phyloP scores from a whole-genome alignment of 2,797 vertebrate species.

The Pseudochirops corinnae region DNA sequence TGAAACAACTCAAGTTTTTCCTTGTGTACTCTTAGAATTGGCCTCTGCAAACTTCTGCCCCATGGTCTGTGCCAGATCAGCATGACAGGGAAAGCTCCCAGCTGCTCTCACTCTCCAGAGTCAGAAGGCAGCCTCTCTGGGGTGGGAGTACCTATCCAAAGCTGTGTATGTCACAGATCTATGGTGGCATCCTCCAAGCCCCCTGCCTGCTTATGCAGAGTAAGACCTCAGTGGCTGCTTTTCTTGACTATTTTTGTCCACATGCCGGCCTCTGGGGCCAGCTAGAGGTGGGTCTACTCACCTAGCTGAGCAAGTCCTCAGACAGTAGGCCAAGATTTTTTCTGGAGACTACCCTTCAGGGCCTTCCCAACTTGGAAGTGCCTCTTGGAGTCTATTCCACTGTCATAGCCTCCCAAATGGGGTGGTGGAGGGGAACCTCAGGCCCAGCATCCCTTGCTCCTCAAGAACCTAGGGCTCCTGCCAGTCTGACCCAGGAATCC shows the following conservation, averaged over 20 bases:
- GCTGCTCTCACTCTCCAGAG: no score
- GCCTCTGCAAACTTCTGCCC: neutral
- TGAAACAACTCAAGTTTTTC: neutral
- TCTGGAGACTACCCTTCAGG: neutral
- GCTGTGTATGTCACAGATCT: neutral
- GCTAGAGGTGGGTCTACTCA: no score
- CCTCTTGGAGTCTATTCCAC: neutral
- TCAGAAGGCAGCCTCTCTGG: neutral
- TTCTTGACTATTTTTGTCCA: neutral
- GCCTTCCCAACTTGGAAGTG: neutral
- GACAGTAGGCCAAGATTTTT: neutral
- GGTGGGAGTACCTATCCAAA: neutral
- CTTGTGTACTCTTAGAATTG: neutral
- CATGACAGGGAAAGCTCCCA: neutral
- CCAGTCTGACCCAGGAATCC: neutral
- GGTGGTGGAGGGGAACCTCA: neutral
- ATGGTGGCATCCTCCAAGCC: neutral
- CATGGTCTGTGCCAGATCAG: neutral
- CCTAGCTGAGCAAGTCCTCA: neutral
- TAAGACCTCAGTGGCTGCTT: neutral
- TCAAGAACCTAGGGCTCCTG: neutral
- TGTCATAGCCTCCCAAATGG: neutral
- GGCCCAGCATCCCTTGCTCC: neutral
- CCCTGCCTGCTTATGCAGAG: neutral
- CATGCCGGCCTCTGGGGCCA: neutral